A percentile compares a stretch with the other conserved stretches of the same genome.
Conservation (phyloP, 2,797 vertebrate species). For the Ceyx erithaca region DNA sequence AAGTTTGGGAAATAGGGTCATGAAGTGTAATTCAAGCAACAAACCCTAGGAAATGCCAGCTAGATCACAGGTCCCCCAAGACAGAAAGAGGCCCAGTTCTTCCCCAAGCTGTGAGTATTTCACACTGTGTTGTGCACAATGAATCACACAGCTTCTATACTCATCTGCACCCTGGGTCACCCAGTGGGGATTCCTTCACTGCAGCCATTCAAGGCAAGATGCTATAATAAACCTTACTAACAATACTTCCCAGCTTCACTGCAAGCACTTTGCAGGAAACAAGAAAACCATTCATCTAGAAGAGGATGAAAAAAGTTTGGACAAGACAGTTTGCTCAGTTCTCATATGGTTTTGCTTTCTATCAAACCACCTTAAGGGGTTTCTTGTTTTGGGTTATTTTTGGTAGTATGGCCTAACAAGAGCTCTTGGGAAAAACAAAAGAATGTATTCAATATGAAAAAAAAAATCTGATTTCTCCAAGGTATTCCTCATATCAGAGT, state of each 20-base stretch:
- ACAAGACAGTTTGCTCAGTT: constrained; percentile 5
- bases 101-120: not conserved
- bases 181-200: constrained; percentile 45
- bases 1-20: not conserved
- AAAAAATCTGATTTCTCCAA: not conserved
- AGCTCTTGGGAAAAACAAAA: not conserved
- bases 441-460: not conserved
- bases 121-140: not conserved
- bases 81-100: not conserved
- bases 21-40: not conserved
- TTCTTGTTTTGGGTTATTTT: not conserved
- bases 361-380: not conserved
- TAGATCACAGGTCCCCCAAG: not conserved
- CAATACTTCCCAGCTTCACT: constrained; percentile 30
- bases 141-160: constrained; percentile 40
- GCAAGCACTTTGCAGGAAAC: not conserved
- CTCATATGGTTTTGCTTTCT: not conserved
- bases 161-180: constrained; percentile 38
- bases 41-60: not conserved
- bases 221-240: constrained; percentile 65
- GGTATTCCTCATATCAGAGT: not conserved
- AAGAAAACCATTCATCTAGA: not conserved
- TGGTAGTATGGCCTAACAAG: not conserved
- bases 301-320: not conserved
- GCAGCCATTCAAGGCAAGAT: constrained; percentile 33